Evolutionary conservation across 2,797 vertebrate species (phyloP).

Genomic region (Peromyscus eremicus): DNA sequence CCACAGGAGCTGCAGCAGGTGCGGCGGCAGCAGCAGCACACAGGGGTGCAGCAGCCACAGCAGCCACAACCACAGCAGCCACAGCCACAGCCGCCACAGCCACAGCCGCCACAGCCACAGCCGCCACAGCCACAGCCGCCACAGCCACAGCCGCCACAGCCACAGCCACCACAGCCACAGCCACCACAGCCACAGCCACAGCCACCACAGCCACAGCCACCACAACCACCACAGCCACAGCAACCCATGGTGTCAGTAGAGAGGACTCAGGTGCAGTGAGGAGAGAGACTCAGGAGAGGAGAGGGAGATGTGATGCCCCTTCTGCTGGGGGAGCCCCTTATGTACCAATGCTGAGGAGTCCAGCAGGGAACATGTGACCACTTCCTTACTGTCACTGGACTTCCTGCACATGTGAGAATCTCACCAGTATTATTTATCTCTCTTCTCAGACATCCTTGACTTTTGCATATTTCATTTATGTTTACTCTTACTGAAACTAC

Average conservation of each 20-base stretch:
- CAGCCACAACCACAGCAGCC: background rate
- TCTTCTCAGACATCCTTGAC: background rate
- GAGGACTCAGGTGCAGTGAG: background rate
- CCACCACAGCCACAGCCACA: background rate
- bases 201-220: background rate
- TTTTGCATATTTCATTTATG: background rate
- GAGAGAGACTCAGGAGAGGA: background rate
- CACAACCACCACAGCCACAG: background rate
- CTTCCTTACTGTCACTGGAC: slow-evolving; percentile 22
- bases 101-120: background rate
- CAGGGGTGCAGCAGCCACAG: background rate
- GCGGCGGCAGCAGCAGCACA: background rate
- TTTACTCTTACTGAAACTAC: background rate
- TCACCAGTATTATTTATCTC: slow-evolving; percentile 20
- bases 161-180: background rate
- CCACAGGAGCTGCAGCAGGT: background rate
- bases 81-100: background rate
- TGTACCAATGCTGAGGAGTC: background rate
- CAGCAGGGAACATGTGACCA: background rate
- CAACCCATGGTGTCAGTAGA: slow-evolving; percentile 48
- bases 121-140: background rate
- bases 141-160: background rate
- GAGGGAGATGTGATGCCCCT: background rate
- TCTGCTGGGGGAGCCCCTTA: background rate
- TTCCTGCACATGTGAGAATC: background rate